Conservation (phyloP, 2,888 invertebrate species). For the Pilophorus perplexus region DNA sequence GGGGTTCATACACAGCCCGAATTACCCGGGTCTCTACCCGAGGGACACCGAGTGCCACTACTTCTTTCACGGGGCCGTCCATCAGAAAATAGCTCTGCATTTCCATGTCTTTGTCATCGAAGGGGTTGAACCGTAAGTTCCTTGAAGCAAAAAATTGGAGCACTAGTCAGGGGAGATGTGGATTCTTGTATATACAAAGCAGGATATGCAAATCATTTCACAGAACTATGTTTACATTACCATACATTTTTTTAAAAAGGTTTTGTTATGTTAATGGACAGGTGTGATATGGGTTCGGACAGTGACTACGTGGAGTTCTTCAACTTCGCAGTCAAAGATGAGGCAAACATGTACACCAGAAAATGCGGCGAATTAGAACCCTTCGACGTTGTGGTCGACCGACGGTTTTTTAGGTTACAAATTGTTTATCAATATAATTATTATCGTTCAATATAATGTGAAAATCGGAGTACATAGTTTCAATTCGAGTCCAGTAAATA, state of each 20-base stretch:
- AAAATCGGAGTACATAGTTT: no score
- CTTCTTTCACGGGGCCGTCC: conserved; percentile 77
- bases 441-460: no score
- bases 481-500: no score
- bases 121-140: conserved; percentile 88
- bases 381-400: conserved; percentile 80
- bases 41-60: conserved; percentile 88
- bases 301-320: conserved; percentile 97
- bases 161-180: no score
- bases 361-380: conserved; percentile 83
- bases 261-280: no score
- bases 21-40: conserved; percentile 87
- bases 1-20: conserved; percentile 83
- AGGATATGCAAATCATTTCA: no score
- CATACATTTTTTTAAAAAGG: no score
- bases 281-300: conserved; percentile 84
- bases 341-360: conserved; percentile 77
- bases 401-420: conserved; percentile 91
- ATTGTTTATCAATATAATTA: no score
- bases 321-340: conserved; percentile 85
- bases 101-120: conserved; percentile 93
- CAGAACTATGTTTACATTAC: no score
- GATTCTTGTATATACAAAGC: no score
- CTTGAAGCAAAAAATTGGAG: no score
- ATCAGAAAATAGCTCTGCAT: conserved; percentile 76